These are phyloP conservation scores for Tipula lateralis DNA, from an alignment of 2,888 invertebrate genomes.

Conservation along the genomic window DNA sequence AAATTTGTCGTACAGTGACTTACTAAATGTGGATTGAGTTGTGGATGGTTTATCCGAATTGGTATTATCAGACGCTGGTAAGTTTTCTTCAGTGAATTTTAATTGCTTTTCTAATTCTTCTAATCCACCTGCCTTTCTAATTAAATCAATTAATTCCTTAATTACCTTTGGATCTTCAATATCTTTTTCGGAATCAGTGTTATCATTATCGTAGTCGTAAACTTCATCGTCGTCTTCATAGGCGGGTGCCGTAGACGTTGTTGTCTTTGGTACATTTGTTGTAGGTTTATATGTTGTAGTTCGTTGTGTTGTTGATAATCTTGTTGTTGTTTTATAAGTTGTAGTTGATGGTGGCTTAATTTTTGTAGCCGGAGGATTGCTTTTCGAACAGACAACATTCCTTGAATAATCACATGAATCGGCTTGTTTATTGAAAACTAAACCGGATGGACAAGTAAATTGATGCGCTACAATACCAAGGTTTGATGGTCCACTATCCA, in stretches of 20 bases:
- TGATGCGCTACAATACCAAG: conserved; percentile 86
- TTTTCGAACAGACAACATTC: conserved; percentile 67
- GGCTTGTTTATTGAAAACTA: conserved; percentile 85
- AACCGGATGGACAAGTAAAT: conserved; percentile 87
- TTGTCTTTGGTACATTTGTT: conserved; percentile 48
- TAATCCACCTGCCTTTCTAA: conserved; percentile 82
- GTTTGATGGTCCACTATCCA: conserved; percentile 83
- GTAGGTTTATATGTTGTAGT: conserved; percentile 46
- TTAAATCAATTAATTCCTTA: conserved; percentile 76
- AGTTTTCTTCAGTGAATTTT: conserved; percentile 53
- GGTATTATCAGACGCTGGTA: conserved; percentile 50
- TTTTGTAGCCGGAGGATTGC: conserved; percentile 47
- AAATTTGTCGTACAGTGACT: conserved; percentile 71
- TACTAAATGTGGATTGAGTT: conserved; percentile 65
- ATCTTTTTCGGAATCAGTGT: conserved; percentile 36
- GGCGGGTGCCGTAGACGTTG: conserved; percentile 46
- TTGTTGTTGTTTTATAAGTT: conserved; percentile 50
- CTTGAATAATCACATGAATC: conserved; percentile 90
- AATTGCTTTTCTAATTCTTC: conserved; percentile 80
- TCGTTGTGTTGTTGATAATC: conserved; percentile 48
- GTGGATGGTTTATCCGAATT: conserved; percentile 48
- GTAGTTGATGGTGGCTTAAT: conserved; percentile 43
- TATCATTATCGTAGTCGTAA: conserved; percentile 50
- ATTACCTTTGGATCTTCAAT: conserved; percentile 57
- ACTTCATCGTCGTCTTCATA: conserved; percentile 48